Percentiles rank a stretch among this genome's conserved stretches.
Evolutionary conservation across 2,797 vertebrate genomes (phyloP).

Genomic region (Euphonia xanthogaster): DNA sequence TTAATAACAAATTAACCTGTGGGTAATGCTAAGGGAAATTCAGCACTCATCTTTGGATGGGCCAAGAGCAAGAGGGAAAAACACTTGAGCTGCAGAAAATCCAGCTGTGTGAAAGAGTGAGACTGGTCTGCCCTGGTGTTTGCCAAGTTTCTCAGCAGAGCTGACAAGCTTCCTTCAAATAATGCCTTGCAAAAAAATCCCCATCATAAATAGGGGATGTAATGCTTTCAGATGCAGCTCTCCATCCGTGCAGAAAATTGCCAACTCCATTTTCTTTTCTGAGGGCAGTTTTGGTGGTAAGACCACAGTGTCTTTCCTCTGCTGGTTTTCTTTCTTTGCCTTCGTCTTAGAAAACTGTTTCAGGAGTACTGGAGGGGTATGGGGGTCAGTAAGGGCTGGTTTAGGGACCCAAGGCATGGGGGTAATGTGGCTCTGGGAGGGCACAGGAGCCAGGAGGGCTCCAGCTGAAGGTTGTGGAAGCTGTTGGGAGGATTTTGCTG

Average conservation of each 20-base stretch:
- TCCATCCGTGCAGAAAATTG: neutral
- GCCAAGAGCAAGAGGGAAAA: slow-evolving; percentile 17
- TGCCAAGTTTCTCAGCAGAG: slow-evolving; percentile 57
- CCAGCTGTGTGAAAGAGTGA: slow-evolving; percentile 41
- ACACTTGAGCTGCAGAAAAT: slow-evolving; percentile 49
- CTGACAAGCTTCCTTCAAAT: slow-evolving; percentile 43
- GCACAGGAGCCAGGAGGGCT: neutral
- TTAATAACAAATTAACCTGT: slow-evolving; percentile 63
- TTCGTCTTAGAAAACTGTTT: neutral
- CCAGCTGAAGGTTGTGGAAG: neutral
- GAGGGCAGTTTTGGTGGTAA: neutral
- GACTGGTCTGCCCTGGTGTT: neutral
- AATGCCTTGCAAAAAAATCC: slow-evolving; percentile 30
- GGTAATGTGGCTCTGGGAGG: neutral
- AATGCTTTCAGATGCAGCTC: neutral
- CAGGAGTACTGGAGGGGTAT: neutral
- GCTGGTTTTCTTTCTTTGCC: neutral
- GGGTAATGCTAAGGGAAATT: slow-evolving; percentile 55
- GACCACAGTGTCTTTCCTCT: neutral
- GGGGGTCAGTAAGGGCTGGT: neutral
- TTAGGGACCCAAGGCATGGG: neutral
- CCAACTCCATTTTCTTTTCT: neutral
- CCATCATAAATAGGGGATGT: neutral
- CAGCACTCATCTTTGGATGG: slow-evolving; percentile 48
- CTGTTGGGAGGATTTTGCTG: neutral